Percentiles rank a stretch among this genome's conserved stretches.
Conservation (phyloP, 2,888 invertebrate species). For the Drosophila kanekoi region DNA sequence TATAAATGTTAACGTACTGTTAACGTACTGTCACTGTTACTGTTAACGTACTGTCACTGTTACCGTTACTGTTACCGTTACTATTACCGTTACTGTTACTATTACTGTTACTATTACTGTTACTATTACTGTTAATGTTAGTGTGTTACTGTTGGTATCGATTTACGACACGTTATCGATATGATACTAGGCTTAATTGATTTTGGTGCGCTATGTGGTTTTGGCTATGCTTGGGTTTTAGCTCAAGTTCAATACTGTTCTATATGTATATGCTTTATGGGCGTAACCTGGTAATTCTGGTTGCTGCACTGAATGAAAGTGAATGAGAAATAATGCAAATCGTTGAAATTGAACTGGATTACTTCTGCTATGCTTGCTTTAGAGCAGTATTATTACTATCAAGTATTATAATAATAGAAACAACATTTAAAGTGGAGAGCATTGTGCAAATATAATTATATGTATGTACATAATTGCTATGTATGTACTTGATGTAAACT, state of each 20-base stretch:
- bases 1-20: background rate
- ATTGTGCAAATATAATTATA: constrained; percentile 29
- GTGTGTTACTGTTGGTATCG: constrained; percentile 16
- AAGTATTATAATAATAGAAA: constrained; percentile 32
- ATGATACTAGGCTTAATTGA: constrained; percentile 31
- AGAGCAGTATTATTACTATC: constrained; percentile 20
- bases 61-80: constrained; percentile 18
- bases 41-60: constrained; percentile 19
- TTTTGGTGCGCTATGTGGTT: constrained; percentile 34
- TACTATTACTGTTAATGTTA: constrained; percentile 22
- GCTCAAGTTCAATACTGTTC: constrained; percentile 42
- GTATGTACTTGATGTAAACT: constrained; percentile 23
- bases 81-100: constrained; percentile 8
- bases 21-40: constrained; percentile 6
- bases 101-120: constrained; percentile 14
- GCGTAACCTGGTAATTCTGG: constrained; percentile 12
- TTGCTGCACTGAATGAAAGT: constrained; percentile 17
- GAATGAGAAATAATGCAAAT: constrained; percentile 29
- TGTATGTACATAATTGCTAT: constrained; percentile 21
- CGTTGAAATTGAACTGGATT: constrained; percentile 7
- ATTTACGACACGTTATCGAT: constrained; percentile 20
- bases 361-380: constrained; percentile 18
- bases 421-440: constrained; percentile 45
- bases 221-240: constrained; percentile 25
- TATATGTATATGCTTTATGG: constrained; percentile 6